These are phyloP conservation scores for Semibalanus balanoides DNA, from an alignment of 1,140 invertebrate species.

Conservation along the genomic window DNA sequence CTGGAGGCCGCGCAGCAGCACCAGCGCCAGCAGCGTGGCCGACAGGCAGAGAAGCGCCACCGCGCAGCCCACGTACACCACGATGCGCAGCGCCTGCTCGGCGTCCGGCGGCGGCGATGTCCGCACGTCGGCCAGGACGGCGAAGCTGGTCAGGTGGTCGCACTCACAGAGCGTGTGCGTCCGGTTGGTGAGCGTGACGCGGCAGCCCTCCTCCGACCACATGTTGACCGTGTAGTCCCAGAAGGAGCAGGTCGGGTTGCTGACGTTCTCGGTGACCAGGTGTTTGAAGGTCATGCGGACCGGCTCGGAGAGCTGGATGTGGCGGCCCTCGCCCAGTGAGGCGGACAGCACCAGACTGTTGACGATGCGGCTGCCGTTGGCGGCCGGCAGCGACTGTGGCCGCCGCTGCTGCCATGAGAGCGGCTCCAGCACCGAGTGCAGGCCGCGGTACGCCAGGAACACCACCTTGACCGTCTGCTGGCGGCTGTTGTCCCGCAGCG, in stretches of 20 bases:
- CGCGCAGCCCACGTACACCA: constrained; percentile 71
- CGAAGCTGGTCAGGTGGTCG: constrained; percentile 92
- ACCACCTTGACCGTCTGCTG: constrained; percentile 52
- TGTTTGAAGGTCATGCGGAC: constrained; percentile 67
- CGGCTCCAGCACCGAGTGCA: constrained; percentile 21
- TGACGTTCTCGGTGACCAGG: constrained; percentile 52
- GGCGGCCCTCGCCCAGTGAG: constrained; percentile 51
- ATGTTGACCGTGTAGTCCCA: constrained; percentile 79
- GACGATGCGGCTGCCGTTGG: constrained; percentile 27
- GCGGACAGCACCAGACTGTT: constrained; percentile 89
- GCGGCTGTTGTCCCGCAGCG: constrained; percentile 64
- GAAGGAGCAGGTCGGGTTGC: constrained; percentile 81
- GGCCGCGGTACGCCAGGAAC: constrained; percentile 33
- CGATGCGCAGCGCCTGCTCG: constrained; percentile 49
- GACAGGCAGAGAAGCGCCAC: constrained; percentile 69
- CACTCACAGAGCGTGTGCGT: constrained; percentile 86
- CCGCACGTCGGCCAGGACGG: constrained; percentile 78
- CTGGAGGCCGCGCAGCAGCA: constrained; percentile 62
- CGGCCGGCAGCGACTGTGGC: background rate
- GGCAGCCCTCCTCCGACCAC: constrained; percentile 86
- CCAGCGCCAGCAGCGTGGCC: constrained; percentile 68
- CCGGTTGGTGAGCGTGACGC: constrained; percentile 57
- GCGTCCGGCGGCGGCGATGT: constrained; percentile 36
- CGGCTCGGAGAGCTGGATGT: constrained; percentile 68
- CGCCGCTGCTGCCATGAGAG: constrained; percentile 24